A percentile compares a stretch with the other conserved stretches of the same genome.
These are phyloP conservation scores for Augochlora pura DNA, from an alignment of 1,140 invertebrate species.

Conservation along the genomic window DNA sequence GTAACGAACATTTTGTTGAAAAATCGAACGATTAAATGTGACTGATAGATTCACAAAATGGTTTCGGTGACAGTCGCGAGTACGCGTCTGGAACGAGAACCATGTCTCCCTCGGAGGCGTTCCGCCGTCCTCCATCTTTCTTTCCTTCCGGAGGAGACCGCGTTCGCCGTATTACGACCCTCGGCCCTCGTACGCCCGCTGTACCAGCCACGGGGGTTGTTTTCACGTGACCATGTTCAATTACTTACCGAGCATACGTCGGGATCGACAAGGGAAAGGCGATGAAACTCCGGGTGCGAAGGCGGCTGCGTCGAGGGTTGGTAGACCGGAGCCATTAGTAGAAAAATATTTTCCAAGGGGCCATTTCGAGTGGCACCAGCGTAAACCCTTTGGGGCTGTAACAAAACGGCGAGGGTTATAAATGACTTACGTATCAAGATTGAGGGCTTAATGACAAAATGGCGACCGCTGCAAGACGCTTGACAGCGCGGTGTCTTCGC, in stretches of 20 bases:
- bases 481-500: background rate
- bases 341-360: constrained; percentile 72
- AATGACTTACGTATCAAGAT: constrained; percentile 64
- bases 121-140: constrained; percentile 60
- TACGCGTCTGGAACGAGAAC: background rate
- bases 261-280: constrained; percentile 33
- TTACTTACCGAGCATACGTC: constrained; percentile 49
- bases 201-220: constrained; percentile 40
- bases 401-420: constrained; percentile 41
- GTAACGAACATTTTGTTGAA: background rate
- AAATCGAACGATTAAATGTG: background rate
- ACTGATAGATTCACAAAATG: constrained; percentile 6
- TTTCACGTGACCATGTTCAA: constrained; percentile 59
- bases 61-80: background rate
- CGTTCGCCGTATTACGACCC: constrained; percentile 52
- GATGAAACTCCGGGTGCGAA: constrained; percentile 42
- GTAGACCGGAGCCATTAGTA: constrained; percentile 69
- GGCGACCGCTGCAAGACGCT: constrained; percentile 34
- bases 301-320: constrained; percentile 55
- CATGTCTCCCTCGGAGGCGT: constrained; percentile 52
- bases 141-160: constrained; percentile 52
- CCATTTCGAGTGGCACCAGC: constrained; percentile 52
- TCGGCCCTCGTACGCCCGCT: constrained; percentile 33
- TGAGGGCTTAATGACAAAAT: constrained; percentile 68
- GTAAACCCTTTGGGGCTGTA: constrained; percentile 54